Conservation (phyloP, 2,797 vertebrate genomes). For the Vireo griseus region DNA sequence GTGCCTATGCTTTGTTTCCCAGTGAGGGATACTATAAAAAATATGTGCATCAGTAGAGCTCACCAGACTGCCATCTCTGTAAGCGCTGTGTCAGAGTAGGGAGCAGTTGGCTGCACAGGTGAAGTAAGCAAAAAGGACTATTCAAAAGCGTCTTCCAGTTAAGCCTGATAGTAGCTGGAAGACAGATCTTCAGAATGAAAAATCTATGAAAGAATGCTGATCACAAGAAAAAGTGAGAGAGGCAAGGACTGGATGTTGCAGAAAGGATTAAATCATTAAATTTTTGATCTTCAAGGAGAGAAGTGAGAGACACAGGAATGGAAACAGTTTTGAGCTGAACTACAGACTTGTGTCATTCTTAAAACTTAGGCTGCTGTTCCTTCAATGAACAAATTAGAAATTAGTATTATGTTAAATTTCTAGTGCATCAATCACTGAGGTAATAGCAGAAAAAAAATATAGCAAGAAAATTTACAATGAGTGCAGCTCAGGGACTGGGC, state of each 20-base stretch:
- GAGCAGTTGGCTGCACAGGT: background rate
- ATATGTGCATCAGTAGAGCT: background rate
- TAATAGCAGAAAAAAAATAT: background rate
- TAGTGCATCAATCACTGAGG: background rate
- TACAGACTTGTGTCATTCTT: background rate
- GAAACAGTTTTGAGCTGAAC: background rate
- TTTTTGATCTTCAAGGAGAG: background rate
- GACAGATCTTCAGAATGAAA: background rate
- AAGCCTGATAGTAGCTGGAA: background rate
- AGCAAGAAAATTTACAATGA: background rate
- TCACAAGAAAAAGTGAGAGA: background rate
- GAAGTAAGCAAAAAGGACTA: background rate
- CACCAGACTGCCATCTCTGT: background rate
- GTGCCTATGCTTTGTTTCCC: background rate
- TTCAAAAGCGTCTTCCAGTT: background rate
- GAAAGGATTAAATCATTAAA: background rate
- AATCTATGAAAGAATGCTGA: background rate
- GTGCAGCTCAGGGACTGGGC: background rate
- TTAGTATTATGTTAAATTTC: background rate
- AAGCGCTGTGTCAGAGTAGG: rapidly evolving
- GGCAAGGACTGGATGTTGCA: background rate
- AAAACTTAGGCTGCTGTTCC: background rate
- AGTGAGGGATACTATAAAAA: background rate
- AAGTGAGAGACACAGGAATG: background rate
- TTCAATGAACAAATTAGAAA: background rate